Conservation (phyloP, 2,797 vertebrate species). For the Eremophila alpestris region DNA sequence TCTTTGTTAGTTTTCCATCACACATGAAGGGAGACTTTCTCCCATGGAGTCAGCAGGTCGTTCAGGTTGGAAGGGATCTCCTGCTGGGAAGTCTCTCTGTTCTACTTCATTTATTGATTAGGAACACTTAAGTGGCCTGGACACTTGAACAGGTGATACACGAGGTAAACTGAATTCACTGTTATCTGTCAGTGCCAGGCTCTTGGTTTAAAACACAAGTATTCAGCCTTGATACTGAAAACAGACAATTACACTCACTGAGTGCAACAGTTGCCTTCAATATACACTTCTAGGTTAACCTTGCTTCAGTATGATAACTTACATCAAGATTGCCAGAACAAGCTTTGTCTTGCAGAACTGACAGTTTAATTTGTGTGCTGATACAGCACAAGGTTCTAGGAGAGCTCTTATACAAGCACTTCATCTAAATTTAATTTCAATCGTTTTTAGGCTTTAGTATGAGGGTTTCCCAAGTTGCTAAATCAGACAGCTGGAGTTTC, state of each 20-base stretch:
- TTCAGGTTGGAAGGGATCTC: background rate
- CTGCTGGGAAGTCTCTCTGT: background rate
- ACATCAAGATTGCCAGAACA: background rate
- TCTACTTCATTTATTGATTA: background rate
- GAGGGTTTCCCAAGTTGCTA: background rate
- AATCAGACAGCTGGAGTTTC: background rate
- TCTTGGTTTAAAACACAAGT: background rate
- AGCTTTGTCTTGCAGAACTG: constrained; percentile 32
- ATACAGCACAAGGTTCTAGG: background rate
- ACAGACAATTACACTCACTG: background rate
- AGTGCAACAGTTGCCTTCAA: background rate
- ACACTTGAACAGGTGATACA: background rate
- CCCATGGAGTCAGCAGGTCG: background rate
- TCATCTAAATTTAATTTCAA: background rate
- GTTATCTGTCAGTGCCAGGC: background rate
- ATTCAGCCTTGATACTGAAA: background rate
- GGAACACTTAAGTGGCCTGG: background rate
- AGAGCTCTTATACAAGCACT: background rate
- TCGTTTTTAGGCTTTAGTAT: background rate
- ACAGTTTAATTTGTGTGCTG: constrained; percentile 4
- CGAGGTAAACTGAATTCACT: background rate
- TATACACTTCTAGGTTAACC: background rate
- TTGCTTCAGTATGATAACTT: background rate
- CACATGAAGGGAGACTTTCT: background rate
- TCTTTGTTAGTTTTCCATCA: background rate